Conservation (phyloP, 2,797 vertebrate genomes). For the Vireo griseus region DNA sequence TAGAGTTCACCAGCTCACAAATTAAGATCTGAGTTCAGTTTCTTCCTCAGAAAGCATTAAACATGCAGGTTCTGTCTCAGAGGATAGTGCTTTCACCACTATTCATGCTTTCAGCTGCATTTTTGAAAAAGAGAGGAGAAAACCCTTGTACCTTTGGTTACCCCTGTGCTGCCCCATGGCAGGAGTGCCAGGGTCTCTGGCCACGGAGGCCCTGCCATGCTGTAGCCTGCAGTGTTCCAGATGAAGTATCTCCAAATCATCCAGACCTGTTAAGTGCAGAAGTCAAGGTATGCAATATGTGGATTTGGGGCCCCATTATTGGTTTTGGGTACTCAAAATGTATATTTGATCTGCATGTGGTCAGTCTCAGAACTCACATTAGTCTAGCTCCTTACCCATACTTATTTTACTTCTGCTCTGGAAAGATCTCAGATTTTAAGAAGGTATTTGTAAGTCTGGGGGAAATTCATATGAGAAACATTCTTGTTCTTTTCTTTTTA, state of each 20-base stretch:
- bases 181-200: neutral
- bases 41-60: neutral
- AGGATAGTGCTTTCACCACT: neutral
- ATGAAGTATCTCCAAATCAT: neutral
- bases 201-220: fast-evolving
- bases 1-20: neutral
- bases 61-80: neutral
- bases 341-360: fast-evolving
- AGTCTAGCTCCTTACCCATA: neutral
- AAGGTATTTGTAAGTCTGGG: neutral
- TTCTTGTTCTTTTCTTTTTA: neutral
- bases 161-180: fast-evolving
- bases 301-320: neutral
- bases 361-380: neutral
- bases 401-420: neutral
- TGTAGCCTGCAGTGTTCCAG: neutral
- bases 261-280: neutral
- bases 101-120: neutral
- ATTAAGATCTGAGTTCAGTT: neutral
- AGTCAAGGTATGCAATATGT: neutral
- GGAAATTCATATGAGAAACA: neutral
- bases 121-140: neutral
- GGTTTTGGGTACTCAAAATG: neutral
- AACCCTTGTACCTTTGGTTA: fast-evolving
- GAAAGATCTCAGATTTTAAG: neutral